Conservation (phyloP, 2,888 invertebrate genomes). For the Lathronympha strigana region DNA sequence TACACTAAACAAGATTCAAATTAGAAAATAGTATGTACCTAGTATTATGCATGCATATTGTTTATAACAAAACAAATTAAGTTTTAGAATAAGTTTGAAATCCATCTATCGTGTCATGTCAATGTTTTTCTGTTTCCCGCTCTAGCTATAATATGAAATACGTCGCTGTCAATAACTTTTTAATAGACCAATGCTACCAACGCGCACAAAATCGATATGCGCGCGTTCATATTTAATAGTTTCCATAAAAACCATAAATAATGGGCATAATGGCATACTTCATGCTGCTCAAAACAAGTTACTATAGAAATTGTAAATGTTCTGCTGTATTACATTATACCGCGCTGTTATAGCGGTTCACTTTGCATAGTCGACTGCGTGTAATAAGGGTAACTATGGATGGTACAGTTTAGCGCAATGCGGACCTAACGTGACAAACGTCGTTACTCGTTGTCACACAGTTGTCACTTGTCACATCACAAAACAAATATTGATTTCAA, state of each 20-base stretch:
- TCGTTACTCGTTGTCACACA: background rate
- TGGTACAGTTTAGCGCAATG: slow-evolving; percentile 15
- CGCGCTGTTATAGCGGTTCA: background rate
- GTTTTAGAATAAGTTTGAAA: too few relatives aligned
- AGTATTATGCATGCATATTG: too few relatives aligned
- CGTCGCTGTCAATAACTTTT: too few relatives aligned
- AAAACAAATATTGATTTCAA: too few relatives aligned
- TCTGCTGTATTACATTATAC: background rate
- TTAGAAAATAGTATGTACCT: too few relatives aligned
- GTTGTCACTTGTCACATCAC: background rate
- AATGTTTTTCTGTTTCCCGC: too few relatives aligned
- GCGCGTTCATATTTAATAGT: background rate
- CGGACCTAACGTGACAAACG: slow-evolving; percentile 20
- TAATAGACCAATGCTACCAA: background rate
- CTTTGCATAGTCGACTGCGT: background rate
- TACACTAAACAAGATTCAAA: too few relatives aligned
- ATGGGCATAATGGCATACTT: too few relatives aligned
- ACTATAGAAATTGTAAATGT: background rate
- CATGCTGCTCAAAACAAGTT: background rate
- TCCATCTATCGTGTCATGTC: too few relatives aligned
- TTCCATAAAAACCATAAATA: background rate
- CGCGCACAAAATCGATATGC: background rate
- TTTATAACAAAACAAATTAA: too few relatives aligned
- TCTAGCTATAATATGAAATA: too few relatives aligned
- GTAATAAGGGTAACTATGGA: background rate